A percentile compares a stretch with the other conserved stretches of the same genome.
These are phyloP conservation scores for Chaetorhynchus papuensis DNA, from an alignment of 2,113 vertebrate species.

Conservation along the genomic window DNA sequence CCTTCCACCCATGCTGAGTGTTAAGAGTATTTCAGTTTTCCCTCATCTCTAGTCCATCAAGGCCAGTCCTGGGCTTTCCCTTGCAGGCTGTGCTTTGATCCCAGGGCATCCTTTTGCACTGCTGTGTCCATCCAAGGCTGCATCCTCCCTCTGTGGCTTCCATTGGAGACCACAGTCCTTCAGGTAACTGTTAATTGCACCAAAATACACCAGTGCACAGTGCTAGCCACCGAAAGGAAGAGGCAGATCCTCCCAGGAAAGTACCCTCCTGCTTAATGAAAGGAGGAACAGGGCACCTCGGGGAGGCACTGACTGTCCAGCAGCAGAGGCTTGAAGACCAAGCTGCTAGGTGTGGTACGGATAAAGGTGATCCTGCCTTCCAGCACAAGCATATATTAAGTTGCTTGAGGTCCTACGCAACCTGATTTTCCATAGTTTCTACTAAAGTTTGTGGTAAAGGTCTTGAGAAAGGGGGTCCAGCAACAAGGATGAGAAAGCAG, in stretches of 20 bases:
- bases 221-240: neutral
- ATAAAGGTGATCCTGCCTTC: neutral
- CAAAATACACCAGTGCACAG: neutral
- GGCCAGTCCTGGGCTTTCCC: neutral
- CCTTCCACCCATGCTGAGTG: neutral
- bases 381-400: neutral
- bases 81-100: neutral
- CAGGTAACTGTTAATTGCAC: neutral
- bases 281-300: neutral
- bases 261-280: neutral
- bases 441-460: neutral
- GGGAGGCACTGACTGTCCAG: neutral
- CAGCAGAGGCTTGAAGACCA: neutral
- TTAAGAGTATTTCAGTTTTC: neutral
- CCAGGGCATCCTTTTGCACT: neutral
- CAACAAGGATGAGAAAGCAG: neutral
- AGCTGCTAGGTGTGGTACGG: neutral
- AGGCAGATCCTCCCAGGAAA: neutral
- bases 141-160: neutral
- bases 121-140: neutral
- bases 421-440: neutral
- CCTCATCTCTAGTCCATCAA: neutral
- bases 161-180: neutral
- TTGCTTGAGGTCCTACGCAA: neutral
- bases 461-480: neutral